Base-by-base conservation (phyloP, 2,113 vertebrate species). In the Sinocyclocheilus anshuiensis region DNA sequence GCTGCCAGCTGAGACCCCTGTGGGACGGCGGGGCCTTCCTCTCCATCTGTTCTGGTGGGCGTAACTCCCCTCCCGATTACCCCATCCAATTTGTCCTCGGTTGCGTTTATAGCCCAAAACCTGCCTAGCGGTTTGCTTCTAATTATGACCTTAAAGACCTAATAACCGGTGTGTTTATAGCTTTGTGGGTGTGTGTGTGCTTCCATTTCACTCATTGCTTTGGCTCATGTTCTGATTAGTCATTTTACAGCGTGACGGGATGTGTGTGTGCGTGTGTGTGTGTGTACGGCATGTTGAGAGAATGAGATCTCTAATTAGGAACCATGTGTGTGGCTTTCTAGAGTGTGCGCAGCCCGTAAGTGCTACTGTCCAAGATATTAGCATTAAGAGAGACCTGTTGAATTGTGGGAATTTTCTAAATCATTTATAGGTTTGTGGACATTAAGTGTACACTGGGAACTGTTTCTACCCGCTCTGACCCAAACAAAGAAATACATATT, bases 291-390 rank as follows among this genome's bases (percentile, higher is more conserved):
- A 5, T 15, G 39, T 74, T 24, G 77, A 88, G 69, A n/a, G 65
- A 84, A 81, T 8, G 59, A 55, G 39, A 74, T 65, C 20, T 77
- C 81, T 89, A 86, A 89, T 89, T 88, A 88, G 55, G 80, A 89
- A 89, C 87, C 91, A 91, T 85, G 86, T 91, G 84, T 82, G 77
- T 77, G 90, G 87, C 36, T 83, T 86, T 10, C 33, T 75, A 48
- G 9, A 45, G 39, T 84, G 83, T 86, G 81, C 86, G 29, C 11
- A 36, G 59, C 22, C 59, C 22, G 16, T 69, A 85, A 29, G 79
- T 71, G 59, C 71, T 24, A 67, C 72, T 22, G 72, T 82, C 72
- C 79, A 48, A 42, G 42, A 79, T 84, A 80, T 72, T 69, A 22
- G 76, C 55, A 57, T 55, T 83, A 50, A 53, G 42, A 55, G 86